Conservation (phyloP, 37 sponge, comb jelly and placozoan genomes). For the Aplysina aerophoba region DNA sequence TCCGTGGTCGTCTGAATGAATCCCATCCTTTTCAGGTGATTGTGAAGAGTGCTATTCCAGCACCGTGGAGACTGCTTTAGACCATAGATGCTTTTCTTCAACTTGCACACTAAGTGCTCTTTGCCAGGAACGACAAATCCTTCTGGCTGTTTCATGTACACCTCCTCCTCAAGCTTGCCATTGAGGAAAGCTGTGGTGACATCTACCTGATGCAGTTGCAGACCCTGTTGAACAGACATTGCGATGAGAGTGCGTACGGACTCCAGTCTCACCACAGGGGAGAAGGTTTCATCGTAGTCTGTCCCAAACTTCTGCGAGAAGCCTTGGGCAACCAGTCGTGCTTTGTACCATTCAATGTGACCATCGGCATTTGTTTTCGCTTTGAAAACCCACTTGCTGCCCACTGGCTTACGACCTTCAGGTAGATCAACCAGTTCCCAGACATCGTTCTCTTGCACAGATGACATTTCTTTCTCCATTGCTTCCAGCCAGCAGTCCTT, state of each 20-base stretch:
- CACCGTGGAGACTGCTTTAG: no score
- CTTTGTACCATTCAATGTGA: constrained; percentile 51
- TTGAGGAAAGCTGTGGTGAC: constrained; percentile 62
- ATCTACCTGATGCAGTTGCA: constrained; percentile 60
- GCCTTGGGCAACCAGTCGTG: constrained; percentile 59
- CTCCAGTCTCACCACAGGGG: constrained; percentile 44
- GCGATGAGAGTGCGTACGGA: constrained; percentile 46
- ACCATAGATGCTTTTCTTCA: constrained; percentile 31
- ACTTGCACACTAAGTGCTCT: constrained; percentile 46
- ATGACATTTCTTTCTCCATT: constrained; percentile 59
- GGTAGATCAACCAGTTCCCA: constrained; percentile 61
- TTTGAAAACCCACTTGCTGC: constrained; percentile 68
- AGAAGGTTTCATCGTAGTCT: constrained; percentile 68
- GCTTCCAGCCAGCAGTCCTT: constrained; percentile 42
- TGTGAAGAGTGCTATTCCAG: no score
- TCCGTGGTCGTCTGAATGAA: no score
- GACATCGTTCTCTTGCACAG: constrained; percentile 54
- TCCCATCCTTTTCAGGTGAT: no score
- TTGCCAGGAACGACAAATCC: constrained; percentile 39
- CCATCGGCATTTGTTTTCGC: constrained; percentile 41
- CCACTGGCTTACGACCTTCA: constrained; percentile 47
- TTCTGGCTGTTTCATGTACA: constrained; percentile 65
- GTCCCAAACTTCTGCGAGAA: constrained; percentile 50
- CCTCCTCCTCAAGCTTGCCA: constrained; percentile 47
- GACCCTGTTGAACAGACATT: constrained; percentile 29